phyloP scores from a whole-genome alignment of 2,888 invertebrate species.

The Cantharis rufa region DNA sequence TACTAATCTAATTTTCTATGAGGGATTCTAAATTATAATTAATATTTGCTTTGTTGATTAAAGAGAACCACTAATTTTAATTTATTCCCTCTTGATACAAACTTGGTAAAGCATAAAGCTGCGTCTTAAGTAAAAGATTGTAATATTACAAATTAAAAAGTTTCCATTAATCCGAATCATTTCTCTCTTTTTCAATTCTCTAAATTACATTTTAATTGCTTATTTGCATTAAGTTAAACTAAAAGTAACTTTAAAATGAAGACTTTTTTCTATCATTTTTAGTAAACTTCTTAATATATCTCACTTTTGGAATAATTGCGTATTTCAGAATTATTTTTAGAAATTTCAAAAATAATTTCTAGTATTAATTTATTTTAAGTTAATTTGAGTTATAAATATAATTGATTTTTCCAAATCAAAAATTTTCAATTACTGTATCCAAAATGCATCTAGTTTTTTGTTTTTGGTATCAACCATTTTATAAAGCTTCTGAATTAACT shows the following conservation, averaged over 20 bases:
- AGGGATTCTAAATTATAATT: slow-evolving; percentile 11
- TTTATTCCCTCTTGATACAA: slow-evolving; percentile 2
- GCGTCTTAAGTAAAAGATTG: neutral
- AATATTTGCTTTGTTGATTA: slow-evolving; percentile 16
- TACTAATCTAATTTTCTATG: slow-evolving; percentile 12
- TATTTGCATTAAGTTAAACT: neutral
- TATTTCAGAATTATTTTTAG: too few relatives aligned
- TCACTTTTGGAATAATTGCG: neutral
- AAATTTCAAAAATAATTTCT: neutral
- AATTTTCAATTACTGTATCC: neutral
- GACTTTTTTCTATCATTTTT: neutral
- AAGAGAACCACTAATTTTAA: slow-evolving; percentile 12
- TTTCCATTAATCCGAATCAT: neutral
- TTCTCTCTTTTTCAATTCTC: neutral
- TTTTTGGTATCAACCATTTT: too few relatives aligned
- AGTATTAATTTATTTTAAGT: neutral
- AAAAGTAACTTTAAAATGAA: neutral
- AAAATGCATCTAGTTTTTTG: too few relatives aligned
- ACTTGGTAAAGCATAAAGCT: neutral
- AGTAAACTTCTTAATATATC: neutral
- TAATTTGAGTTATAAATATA: neutral
- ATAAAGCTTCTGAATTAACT: too few relatives aligned
- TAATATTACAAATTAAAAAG: neutral
- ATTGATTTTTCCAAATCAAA: too few relatives aligned
- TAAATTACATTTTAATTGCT: neutral